These are phyloP conservation scores for Acleris cristana DNA, from an alignment of 2,888 invertebrate genomes.

Conservation along the genomic window DNA sequence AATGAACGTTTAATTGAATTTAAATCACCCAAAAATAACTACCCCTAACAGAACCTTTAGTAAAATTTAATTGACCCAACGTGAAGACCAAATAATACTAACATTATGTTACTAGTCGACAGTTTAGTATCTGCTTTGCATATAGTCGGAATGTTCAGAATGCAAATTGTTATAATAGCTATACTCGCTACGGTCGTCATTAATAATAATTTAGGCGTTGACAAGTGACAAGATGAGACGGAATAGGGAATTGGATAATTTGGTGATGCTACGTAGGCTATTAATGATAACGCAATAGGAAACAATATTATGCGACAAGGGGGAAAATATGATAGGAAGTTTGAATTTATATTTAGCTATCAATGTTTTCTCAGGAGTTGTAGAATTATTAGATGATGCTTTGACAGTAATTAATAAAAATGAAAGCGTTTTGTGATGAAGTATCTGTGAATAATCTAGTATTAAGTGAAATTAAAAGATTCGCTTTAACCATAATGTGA, in stretches of 20 bases:
- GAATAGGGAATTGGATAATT: constrained; percentile 22
- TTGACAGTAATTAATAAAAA: no score
- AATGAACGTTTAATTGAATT: no score
- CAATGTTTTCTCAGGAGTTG: no score
- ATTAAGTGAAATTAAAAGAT: no score
- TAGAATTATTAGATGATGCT: no score
- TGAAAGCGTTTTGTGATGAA: no score
- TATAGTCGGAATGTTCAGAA: constrained; percentile 54
- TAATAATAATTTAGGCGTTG: constrained; percentile 57
- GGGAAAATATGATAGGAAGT: no score
- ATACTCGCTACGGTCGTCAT: constrained; percentile 50
- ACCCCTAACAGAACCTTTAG: background rate
- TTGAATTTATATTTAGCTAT: no score
- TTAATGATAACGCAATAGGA: background rate
- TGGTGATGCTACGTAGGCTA: constrained; percentile 3
- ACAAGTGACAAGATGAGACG: constrained; percentile 36
- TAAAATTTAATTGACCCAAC: constrained; percentile 17
- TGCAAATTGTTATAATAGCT: constrained; percentile 64
- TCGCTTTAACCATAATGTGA: no score
- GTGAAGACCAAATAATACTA: constrained; percentile 20
- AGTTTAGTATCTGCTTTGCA: constrained; percentile 49
- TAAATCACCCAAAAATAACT: background rate
- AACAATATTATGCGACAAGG: no score
- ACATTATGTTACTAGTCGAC: constrained; percentile 26
- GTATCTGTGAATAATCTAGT: no score